Percentiles rank a stretch among this genome's conserved stretches.
phyloP scores from a whole-genome alignment of 2,888 invertebrate genomes.

The Acanthopleura granulata region DNA sequence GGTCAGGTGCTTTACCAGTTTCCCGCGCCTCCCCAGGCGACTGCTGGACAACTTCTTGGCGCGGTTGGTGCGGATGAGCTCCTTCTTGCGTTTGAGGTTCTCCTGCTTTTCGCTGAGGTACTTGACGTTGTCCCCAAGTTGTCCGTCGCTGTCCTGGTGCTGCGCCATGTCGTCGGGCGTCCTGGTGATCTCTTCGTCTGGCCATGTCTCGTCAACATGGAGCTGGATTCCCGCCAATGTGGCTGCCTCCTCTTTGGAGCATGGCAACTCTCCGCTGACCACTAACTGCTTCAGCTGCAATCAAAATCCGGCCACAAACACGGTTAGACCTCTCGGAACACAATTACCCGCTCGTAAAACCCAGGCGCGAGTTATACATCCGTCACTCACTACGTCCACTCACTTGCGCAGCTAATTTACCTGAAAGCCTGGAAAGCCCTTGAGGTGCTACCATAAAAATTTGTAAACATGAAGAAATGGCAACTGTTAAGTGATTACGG shows the following conservation, averaged over 20 bases:
- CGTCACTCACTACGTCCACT: too few species aligned
- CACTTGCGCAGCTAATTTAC: too few species aligned
- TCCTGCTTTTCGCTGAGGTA: conserved; percentile 42
- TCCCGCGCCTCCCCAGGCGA: conserved; percentile 45
- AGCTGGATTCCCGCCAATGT: conserved; percentile 77
- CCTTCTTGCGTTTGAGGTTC: conserved; percentile 56
- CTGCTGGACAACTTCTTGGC: conserved; percentile 56
- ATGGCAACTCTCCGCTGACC: conserved; percentile 75
- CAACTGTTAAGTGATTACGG: too few species aligned
- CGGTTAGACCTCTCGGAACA: neutral
- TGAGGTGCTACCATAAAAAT: too few species aligned
- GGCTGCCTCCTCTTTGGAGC: conserved; percentile 77
- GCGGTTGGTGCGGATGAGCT: conserved; percentile 52
- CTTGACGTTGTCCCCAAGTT: neutral
- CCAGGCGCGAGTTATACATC: too few species aligned
- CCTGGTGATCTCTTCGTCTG: conserved; percentile 41
- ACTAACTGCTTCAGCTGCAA: conserved; percentile 75
- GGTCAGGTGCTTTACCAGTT: conserved; percentile 55
- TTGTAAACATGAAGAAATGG: too few species aligned
- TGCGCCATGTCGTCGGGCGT: conserved; percentile 2
- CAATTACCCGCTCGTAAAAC: neutral
- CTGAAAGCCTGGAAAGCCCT: too few species aligned
- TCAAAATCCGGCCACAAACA: neutral
- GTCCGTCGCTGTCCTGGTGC: conserved; percentile 2
- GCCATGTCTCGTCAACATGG: conserved; percentile 73